A percentile compares a stretch with the other conserved stretches of the same genome.
Evolutionary conservation across 1,140 invertebrate genomes (phyloP).

Genomic region (Aleiodes sp.): DNA sequence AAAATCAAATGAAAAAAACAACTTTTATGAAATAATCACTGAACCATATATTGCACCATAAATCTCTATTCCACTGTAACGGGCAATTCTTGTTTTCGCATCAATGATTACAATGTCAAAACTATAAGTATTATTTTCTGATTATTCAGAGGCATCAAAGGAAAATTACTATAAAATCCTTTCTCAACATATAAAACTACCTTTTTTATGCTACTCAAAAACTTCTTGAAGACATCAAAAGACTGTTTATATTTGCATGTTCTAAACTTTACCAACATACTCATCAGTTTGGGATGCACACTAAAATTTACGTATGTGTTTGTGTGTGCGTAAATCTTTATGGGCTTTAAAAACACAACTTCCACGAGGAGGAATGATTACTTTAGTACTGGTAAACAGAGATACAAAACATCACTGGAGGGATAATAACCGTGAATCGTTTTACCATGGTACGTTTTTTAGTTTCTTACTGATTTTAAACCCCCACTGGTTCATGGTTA

Average conservation of each 20-base stretch:
- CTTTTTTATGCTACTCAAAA: too few relatives aligned
- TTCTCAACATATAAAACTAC: too few relatives aligned
- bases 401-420: background rate
- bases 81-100: background rate
- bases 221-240: too few relatives aligned
- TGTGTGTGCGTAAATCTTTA: background rate
- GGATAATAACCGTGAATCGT: conserved; percentile 12
- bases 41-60: conserved; percentile 7
- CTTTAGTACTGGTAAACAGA: too few relatives aligned
- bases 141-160: too few relatives aligned
- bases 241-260: conserved; percentile 4
- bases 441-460: background rate
- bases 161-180: too few relatives aligned
- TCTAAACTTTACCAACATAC: too few relatives aligned
- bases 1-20: too few relatives aligned
- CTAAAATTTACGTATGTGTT: too few relatives aligned
- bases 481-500: background rate
- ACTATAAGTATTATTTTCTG: too few relatives aligned
- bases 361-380: background rate
- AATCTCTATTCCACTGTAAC: background rate
- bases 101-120: background rate
- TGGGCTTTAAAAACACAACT: background rate
- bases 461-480: background rate
- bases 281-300: background rate
- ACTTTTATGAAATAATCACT: conserved; percentile 1